Conservation (phyloP, 2,113 vertebrate genomes). For the Salminus brasiliensis region DNA sequence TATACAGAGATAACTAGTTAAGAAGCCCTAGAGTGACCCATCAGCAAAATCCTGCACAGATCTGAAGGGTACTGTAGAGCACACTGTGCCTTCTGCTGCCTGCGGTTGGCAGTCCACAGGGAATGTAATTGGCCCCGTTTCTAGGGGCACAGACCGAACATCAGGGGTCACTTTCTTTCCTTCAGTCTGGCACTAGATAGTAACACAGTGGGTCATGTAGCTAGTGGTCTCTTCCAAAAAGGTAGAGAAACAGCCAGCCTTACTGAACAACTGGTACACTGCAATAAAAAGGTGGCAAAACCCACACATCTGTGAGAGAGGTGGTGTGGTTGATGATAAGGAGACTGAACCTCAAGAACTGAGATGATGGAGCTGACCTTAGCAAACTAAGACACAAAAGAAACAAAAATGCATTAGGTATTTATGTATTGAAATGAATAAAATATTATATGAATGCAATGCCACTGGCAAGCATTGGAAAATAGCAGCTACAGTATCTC, state of each 20-base stretch:
- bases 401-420: neutral
- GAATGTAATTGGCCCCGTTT: neutral
- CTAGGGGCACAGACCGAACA: neutral
- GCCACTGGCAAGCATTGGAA: neutral
- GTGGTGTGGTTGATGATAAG: neutral
- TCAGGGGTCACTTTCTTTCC: neutral
- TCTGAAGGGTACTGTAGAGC: neutral
- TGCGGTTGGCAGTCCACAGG: neutral
- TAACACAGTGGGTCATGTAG: neutral
- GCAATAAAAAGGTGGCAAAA: neutral
- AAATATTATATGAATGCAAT: constrained; percentile 10
- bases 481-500: neutral
- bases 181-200: neutral
- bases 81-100: neutral
- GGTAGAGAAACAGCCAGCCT: neutral
- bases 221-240: neutral
- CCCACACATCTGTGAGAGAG: neutral
- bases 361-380: neutral
- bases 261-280: neutral
- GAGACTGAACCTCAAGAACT: neutral
- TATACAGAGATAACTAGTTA: neutral
- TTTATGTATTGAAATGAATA: neutral
- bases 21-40: neutral
- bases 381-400: neutral
- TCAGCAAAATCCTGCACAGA: neutral